phyloP scores from a whole-genome alignment of 2,888 invertebrate genomes.

The Cephus sareptanus region DNA sequence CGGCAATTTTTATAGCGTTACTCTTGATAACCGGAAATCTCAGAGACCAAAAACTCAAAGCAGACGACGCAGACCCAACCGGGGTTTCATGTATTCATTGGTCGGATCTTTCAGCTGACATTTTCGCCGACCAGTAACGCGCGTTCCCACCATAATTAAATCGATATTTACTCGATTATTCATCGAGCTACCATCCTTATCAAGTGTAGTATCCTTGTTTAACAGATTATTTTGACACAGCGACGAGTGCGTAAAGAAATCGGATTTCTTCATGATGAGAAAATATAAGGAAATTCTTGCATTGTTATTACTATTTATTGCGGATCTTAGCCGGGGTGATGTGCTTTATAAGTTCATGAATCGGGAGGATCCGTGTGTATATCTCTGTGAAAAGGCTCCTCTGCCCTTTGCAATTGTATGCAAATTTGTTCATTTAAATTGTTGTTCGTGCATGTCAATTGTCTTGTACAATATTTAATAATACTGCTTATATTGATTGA shows the following conservation, averaged over 20 bases:
- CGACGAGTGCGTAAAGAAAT: not conserved
- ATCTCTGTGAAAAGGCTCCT: slow-evolving; percentile 50
- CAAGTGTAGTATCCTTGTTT: slow-evolving; percentile 22
- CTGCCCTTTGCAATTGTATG: slow-evolving; percentile 42
- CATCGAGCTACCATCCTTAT: slow-evolving; percentile 24
- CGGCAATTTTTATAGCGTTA: not conserved
- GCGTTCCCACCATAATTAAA: slow-evolving; percentile 43
- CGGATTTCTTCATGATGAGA: slow-evolving; percentile 34
- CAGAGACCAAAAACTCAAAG: not conserved
- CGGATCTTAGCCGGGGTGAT: slow-evolving; percentile 34
- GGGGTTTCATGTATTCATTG: slow-evolving; percentile 25
- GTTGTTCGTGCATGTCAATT: not conserved
- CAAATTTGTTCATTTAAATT: slow-evolving; percentile 3
- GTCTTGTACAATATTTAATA: not conserved
- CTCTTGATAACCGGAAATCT: slow-evolving; percentile 13
- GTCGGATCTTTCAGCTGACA: slow-evolving; percentile 20
- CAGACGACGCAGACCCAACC: slow-evolving; percentile 16
- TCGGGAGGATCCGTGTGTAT: slow-evolving; percentile 51
- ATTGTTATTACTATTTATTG: slow-evolving; percentile 29
- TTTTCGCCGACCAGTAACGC: slow-evolving; percentile 30
- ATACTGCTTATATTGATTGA: not conserved
- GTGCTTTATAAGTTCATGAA: slow-evolving; percentile 43
- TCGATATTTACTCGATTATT: slow-evolving; percentile 50
- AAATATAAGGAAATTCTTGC: slow-evolving; percentile 30
- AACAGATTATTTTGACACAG: slow-evolving; percentile 30